These are phyloP conservation scores for Labia minor DNA, from an alignment of 2,888 invertebrate species.

Conservation along the genomic window DNA sequence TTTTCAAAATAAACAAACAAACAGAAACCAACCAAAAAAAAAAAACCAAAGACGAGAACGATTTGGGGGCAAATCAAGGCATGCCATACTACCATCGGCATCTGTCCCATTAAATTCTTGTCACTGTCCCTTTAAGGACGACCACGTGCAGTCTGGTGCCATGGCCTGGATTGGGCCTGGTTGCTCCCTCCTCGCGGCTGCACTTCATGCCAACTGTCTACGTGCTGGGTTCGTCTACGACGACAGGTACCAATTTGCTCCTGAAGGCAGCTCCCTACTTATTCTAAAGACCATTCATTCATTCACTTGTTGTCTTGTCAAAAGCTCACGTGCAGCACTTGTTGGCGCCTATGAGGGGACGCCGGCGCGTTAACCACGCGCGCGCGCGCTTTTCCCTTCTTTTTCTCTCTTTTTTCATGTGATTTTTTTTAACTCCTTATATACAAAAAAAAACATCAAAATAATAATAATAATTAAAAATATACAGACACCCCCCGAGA, in stretches of 20 bases:
- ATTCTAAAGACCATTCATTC: not conserved
- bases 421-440: too few relatives aligned
- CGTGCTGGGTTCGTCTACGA: not conserved
- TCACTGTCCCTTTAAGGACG: not conserved
- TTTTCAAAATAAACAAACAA: not conserved
- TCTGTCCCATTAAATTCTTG: too few relatives aligned
- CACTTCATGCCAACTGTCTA: not conserved
- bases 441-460: too few relatives aligned
- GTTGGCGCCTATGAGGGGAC: not conserved
- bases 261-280: not conserved
- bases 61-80: too few relatives aligned
- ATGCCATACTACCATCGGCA: too few relatives aligned
- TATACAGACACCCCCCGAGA: too few relatives aligned
- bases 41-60: too few relatives aligned
- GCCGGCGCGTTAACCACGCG: not conserved
- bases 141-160: not conserved
- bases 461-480: too few relatives aligned
- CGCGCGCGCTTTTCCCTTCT: not conserved
- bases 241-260: not conserved
- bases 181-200: not conserved
- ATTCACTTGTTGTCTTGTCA: not conserved
- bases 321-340: constrained; percentile 2
- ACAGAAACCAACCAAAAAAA: not conserved
- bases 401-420: not conserved
- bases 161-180: not conserved